Evolutionary conservation across 2,797 vertebrate species (phyloP).

Genomic region (Emydoidea blandingii): DNA sequence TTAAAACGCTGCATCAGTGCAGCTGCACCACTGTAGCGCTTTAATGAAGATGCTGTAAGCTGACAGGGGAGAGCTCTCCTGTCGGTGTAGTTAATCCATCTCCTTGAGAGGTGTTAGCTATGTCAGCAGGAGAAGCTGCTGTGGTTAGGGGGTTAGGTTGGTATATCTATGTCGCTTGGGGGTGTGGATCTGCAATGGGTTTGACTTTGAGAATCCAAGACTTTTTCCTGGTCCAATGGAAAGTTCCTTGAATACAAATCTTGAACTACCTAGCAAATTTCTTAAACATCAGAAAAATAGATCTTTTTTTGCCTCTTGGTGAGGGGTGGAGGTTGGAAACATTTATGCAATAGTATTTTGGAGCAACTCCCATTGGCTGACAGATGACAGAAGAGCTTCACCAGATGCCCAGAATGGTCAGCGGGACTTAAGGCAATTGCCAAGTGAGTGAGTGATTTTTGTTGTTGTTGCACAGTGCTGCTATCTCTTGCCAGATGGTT

Average conservation of each 20-base stretch:
- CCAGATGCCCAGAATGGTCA: not conserved
- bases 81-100: not conserved
- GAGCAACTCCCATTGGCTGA: not conserved
- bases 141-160: not conserved
- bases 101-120: no score
- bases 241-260: no score
- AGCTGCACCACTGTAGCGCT: not conserved
- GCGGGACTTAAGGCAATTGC: no score
- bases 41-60: not conserved
- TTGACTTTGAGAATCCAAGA: no score
- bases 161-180: no score
- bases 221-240: no score
- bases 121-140: not conserved
- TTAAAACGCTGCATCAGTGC: not conserved
- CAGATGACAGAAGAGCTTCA: not conserved
- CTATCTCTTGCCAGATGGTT: no score
- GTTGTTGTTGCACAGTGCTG: no score
- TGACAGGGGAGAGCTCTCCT: not conserved
- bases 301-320: not conserved
- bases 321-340: not conserved
- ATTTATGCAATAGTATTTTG: not conserved
- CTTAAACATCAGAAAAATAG: no score
- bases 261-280: no score
- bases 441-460: no score
- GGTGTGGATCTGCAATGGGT: no score